Evolutionary conservation across 2,888 invertebrate genomes (phyloP).

Genomic region (Digitonthophagus gazella): DNA sequence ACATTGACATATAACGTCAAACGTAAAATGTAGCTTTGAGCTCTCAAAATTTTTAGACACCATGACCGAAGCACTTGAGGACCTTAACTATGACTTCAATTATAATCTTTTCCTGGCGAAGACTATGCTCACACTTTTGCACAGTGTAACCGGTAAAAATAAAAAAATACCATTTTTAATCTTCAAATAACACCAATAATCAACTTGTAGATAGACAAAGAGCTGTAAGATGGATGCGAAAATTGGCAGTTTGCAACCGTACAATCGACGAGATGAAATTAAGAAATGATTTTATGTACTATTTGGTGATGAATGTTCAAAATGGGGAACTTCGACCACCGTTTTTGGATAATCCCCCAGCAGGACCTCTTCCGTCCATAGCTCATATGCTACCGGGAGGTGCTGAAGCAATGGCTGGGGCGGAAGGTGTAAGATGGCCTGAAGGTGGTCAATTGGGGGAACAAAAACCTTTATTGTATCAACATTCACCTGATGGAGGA

Average conservation of each 20-base stretch:
- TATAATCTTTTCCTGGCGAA: slow-evolving; percentile 55
- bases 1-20: not conserved
- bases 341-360: slow-evolving; percentile 54
- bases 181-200: not conserved
- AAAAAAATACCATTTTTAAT: too few species aligned
- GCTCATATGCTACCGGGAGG: slow-evolving; percentile 51
- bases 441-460: slow-evolving; percentile 28
- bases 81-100: slow-evolving; percentile 57
- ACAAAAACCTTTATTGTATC: slow-evolving; percentile 51
- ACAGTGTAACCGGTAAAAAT: slow-evolving; percentile 40
- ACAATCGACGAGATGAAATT: slow-evolving; percentile 55
- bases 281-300: slow-evolving; percentile 57
- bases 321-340: slow-evolving; percentile 52
- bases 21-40: not conserved
- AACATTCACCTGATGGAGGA: slow-evolving; percentile 58
- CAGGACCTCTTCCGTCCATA: slow-evolving; percentile 50
- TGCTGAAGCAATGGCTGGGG: slow-evolving; percentile 31
- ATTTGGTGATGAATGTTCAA: slow-evolving; percentile 53
- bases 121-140: slow-evolving; percentile 50
- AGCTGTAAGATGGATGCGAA: slow-evolving; percentile 55
- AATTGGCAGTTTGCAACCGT: slow-evolving; percentile 51
- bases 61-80: slow-evolving; percentile 50
- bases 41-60: not conserved
- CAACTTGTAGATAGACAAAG: slow-evolving; percentile 49
- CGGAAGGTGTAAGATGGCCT: slow-evolving; percentile 35